Conservation (phyloP, 1,140 invertebrate genomes). For the Drosophila subpulchrella region DNA sequence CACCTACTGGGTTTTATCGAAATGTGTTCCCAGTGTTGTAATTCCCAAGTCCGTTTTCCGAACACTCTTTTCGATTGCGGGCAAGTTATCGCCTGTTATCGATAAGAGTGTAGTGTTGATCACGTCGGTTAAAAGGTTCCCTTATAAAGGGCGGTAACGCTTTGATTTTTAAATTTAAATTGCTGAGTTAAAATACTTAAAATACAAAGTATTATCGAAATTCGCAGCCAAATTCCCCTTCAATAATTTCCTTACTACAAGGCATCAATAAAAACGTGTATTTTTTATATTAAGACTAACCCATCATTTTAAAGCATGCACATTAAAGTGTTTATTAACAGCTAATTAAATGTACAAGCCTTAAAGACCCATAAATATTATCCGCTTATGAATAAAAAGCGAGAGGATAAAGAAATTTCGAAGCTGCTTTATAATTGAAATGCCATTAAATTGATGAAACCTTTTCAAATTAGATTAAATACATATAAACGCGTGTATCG, state of each 20-base stretch:
- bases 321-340: neutral
- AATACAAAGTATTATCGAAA: no score
- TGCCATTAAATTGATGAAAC: constrained; percentile 28
- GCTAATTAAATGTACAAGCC: neutral
- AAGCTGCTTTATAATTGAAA: constrained; percentile 28
- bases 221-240: no score
- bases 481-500: constrained; percentile 1
- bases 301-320: no score
- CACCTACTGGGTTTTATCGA: neutral
- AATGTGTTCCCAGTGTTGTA: neutral
- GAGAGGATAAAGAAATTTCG: neutral
- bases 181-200: no score
- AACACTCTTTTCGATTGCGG: neutral
- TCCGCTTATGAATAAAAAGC: neutral
- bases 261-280: no score
- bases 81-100: neutral
- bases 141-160: no score
- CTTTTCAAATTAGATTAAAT: constrained; percentile 35
- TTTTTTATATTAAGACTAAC: no score
- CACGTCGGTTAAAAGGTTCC: neutral
- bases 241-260: no score
- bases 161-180: no score
- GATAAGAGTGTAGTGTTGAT: neutral
- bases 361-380: neutral
- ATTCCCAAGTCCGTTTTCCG: neutral